Conservation (phyloP, 1,140 invertebrate genomes). For the Hesperophylax magnus region DNA sequence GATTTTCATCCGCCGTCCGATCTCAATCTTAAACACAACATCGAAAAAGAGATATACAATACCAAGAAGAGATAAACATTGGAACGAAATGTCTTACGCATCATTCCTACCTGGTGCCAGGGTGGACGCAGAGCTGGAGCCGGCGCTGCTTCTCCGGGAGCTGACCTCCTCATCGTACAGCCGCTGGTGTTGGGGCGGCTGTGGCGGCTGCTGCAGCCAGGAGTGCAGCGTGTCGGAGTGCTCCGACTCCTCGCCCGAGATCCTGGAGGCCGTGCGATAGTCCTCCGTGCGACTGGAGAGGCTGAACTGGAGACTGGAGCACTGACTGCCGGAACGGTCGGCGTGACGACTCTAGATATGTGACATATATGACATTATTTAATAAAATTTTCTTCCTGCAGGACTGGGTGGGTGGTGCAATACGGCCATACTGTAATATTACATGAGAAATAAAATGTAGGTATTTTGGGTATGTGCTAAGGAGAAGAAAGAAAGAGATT, state of each 20-base stretch:
- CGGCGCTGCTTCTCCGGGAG: constrained; percentile 58
- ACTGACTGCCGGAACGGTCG: constrained; percentile 67
- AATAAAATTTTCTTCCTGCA: too few species aligned
- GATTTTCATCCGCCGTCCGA: not conserved
- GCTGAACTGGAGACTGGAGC: constrained; percentile 62
- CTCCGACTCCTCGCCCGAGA: constrained; percentile 45
- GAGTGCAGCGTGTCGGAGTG: constrained; percentile 58
- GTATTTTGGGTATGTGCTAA: too few species aligned
- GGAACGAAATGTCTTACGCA: constrained; percentile 71
- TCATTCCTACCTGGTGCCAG: constrained; percentile 70
- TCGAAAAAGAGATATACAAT: constrained; percentile 37
- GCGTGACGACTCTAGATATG: constrained; percentile 66
- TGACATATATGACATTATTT: too few species aligned
- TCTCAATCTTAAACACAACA: constrained; percentile 24
- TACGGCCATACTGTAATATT: too few species aligned
- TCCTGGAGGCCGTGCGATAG: constrained; percentile 26
- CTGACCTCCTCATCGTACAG: constrained; percentile 16
- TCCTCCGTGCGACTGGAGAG: constrained; percentile 50
- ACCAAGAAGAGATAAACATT: constrained; percentile 64
- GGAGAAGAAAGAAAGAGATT: too few species aligned
- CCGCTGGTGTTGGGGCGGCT: constrained; percentile 47
- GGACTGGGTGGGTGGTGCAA: too few species aligned
- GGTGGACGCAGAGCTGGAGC: constrained; percentile 64
- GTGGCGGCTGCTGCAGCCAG: constrained; percentile 58
- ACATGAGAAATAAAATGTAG: too few species aligned